These are phyloP conservation scores for Zosterops japonicus DNA, from an alignment of 2,113 vertebrate genomes.

Conservation along the genomic window DNA sequence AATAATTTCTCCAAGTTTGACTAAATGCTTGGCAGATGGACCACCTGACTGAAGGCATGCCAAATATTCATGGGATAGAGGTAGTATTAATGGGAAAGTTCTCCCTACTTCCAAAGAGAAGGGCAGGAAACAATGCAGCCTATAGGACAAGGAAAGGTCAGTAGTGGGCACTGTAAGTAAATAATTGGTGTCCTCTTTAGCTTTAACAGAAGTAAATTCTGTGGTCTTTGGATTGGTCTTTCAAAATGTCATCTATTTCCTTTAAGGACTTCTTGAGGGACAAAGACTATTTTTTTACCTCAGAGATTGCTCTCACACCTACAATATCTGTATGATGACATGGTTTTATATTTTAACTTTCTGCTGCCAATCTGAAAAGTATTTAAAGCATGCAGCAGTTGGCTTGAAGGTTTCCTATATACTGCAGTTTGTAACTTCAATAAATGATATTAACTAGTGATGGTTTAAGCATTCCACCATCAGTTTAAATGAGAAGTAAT, in stretches of 20 bases:
- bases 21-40: neutral
- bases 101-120: neutral
- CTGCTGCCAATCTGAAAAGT: neutral
- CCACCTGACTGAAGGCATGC: neutral
- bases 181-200: neutral
- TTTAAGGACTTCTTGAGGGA: neutral
- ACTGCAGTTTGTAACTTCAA: neutral
- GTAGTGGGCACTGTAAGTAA: neutral
- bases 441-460: neutral
- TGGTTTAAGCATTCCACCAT: neutral
- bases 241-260: neutral
- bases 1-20: neutral
- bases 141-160: neutral
- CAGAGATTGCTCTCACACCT: neutral
- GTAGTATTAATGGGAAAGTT: neutral
- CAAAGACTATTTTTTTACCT: neutral
- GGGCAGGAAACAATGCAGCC: neutral
- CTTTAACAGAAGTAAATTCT: neutral
- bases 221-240: neutral
- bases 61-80: neutral
- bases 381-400: neutral
- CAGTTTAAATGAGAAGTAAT: neutral
- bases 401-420: neutral
- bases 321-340: neutral
- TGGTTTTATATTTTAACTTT: neutral